Evolutionary conservation across 2,113 vertebrate species (phyloP).

Genomic region (Heterotilapia buettikoferi): DNA sequence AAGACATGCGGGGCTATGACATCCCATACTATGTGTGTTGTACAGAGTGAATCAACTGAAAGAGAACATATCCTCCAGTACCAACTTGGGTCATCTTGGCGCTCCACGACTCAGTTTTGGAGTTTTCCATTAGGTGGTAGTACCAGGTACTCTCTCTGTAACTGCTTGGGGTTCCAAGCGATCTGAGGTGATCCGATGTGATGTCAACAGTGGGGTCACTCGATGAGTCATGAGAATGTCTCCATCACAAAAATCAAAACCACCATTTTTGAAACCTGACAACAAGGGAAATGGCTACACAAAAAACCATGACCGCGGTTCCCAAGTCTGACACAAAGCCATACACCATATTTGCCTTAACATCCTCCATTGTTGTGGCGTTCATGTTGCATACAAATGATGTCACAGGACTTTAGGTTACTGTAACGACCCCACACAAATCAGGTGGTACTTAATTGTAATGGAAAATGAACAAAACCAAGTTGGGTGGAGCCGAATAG

Average conservation of each 20-base stretch:
- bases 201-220: not conserved
- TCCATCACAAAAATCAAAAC: not conserved
- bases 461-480: no score
- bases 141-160: not conserved
- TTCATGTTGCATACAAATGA: not conserved
- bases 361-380: not conserved
- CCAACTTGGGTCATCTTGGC: not conserved
- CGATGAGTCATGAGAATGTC: not conserved
- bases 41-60: rapidly evolving
- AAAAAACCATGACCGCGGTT: rapidly evolving
- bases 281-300: not conserved
- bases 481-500: no score
- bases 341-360: not conserved
- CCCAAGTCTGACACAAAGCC: not conserved
- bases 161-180: not conserved
- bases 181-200: not conserved
- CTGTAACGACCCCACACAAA: no score
- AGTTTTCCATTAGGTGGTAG: no score
- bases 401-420: no score
- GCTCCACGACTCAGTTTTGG: not conserved
- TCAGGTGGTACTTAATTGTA: no score
- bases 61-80: not conserved
- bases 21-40: not conserved
- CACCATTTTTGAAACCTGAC: not conserved
- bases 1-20: not conserved